Evolutionary conservation across 2,113 vertebrate species (phyloP), one percentile per base, ranked within the genome.

Genomic region (Struthidea cinerea): DNA sequence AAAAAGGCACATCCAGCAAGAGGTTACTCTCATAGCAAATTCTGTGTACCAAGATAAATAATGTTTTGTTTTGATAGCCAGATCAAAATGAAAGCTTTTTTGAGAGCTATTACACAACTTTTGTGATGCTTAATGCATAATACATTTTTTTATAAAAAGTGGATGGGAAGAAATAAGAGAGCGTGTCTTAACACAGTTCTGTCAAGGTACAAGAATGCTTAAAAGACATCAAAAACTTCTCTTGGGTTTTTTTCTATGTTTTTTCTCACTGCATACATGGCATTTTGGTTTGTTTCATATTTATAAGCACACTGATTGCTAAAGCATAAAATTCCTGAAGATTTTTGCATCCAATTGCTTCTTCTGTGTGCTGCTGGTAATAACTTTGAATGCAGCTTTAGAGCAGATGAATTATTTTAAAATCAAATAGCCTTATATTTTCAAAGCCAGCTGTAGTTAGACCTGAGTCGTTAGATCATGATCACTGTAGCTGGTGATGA

Each of bases 391-490:
- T 71, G n/a, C 6, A 44, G 41, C 37, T n/a, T 56, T 64, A 82
- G 7, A 75, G 32, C 11, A 87, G 68, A 57, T 53, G 0, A 46
- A 22, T 82, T 55, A 32, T 33, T 84, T 89, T 70, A 6, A 61
- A 67, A n/a, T 56, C 24, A 35, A 87, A 71, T 55, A 30, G 14
- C 26, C 89, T 78, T 73, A 7, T 69, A 15, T 87, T 94, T 93
- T 95, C 44, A 65, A 92, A 85, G 28, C 26, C 23, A 68, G 3
- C 10, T 68, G 12, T 50, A 82, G 17, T 87, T 89, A 64, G 53
- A 50, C 13, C 13, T 89, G 1, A 0, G 8, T 15, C 0, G 0
- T 73, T 46, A 9, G 33, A 20, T 79, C 13, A 3, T 14, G 22
- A 47, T 78, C 23, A 5, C 55, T 89, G 9, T 39, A 47, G n/a